phyloP scores from a whole-genome alignment of 2,888 invertebrate genomes.

The Drosophila incognita region DNA sequence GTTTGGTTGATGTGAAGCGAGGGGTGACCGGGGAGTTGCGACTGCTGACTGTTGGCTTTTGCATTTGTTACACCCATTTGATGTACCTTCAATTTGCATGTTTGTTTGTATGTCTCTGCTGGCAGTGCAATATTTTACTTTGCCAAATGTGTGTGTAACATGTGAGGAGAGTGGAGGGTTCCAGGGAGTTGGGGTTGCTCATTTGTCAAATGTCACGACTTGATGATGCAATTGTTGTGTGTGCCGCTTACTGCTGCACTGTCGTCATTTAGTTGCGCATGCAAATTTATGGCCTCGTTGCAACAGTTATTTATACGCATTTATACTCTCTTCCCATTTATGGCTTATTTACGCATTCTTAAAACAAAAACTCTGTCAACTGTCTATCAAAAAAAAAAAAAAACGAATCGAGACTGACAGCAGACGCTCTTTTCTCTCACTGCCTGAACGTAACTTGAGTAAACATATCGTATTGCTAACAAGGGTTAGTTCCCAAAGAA shows the following conservation, averaged over 20 bases:
- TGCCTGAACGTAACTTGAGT: conserved; percentile 43
- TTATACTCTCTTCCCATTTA: conserved; percentile 54
- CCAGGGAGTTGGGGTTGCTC: conserved; percentile 53
- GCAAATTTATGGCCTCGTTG: conserved; percentile 72
- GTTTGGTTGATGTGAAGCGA: conserved; percentile 9
- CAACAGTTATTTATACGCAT: conserved; percentile 53
- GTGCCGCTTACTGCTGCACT: conserved; percentile 43
- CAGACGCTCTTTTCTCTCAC: background rate
- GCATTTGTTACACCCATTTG: conserved; percentile 73
- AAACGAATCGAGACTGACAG: conserved; percentile 38
- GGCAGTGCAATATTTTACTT: conserved; percentile 74
- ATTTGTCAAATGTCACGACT: conserved; percentile 82
- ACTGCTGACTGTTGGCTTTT: conserved; percentile 62
- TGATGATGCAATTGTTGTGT: conserved; percentile 79
- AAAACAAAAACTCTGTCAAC: conserved; percentile 75
- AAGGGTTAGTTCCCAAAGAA: conserved; percentile 70
- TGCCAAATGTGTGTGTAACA: conserved; percentile 55
- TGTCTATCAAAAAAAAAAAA: conserved; percentile 52
- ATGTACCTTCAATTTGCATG: conserved; percentile 73
- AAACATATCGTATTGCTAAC: conserved; percentile 71
- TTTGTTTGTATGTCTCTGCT: conserved; percentile 43
- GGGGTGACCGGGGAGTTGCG: background rate
- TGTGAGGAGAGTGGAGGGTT: background rate
- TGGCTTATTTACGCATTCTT: conserved; percentile 64
- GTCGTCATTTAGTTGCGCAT: conserved; percentile 71